phyloP scores from a whole-genome alignment of 2,888 invertebrate species.

The Pelosia muscerda region DNA sequence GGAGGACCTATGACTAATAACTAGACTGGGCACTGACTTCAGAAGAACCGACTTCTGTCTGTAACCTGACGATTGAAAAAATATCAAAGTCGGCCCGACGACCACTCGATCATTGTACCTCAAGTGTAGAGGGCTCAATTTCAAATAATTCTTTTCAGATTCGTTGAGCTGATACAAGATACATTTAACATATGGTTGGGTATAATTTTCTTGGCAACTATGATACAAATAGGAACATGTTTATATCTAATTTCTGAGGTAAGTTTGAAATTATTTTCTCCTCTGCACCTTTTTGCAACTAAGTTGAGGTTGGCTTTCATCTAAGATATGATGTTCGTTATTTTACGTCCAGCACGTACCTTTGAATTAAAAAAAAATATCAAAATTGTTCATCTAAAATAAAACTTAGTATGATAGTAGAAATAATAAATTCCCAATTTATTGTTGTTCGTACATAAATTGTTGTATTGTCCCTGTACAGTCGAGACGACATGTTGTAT shows the following conservation, averaged over 20 bases:
- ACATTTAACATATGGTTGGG: slow-evolving; percentile 72
- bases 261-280: not conserved
- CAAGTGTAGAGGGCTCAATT: not conserved
- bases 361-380: too few species aligned
- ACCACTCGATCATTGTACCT: too few species aligned
- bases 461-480: too few species aligned
- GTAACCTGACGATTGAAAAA: too few species aligned
- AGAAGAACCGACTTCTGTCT: too few species aligned
- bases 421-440: too few species aligned
- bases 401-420: too few species aligned
- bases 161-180: slow-evolving; percentile 63
- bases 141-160: slow-evolving; percentile 54
- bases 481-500: not conserved
- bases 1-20: too few species aligned
- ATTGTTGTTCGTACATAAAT: too few species aligned
- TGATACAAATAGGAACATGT: slow-evolving; percentile 71
- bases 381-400: too few species aligned
- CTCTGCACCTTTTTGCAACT: not conserved
- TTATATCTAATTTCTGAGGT: slow-evolving; percentile 73
- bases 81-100: too few species aligned
- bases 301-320: not conserved
- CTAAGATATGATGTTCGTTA: not conserved
- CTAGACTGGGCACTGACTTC: too few species aligned
- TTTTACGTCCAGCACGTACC: not conserved
- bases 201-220: slow-evolving; percentile 63